A percentile compares a stretch with the other conserved stretches of the same genome.
Evolutionary conservation across 1,140 invertebrate genomes (phyloP).

Genomic region (Polypedilum pembai): DNA sequence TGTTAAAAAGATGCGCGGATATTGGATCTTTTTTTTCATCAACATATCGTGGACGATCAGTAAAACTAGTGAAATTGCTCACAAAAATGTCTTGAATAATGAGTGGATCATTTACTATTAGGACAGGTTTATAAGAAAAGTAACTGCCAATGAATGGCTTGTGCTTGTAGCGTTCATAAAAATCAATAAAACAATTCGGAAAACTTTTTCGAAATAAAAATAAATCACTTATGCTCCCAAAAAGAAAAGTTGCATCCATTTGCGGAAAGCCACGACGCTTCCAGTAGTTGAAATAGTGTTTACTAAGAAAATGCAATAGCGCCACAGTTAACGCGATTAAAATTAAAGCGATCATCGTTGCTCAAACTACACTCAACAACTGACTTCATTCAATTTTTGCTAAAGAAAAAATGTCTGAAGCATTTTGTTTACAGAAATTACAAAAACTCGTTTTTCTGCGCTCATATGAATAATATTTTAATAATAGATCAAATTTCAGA

Average conservation of each 20-base stretch:
- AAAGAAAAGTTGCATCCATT: neutral
- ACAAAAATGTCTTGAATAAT: constrained; percentile 45
- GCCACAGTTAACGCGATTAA: neutral
- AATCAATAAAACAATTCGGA: neutral
- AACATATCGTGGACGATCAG: constrained; percentile 42
- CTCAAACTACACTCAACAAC: neutral
- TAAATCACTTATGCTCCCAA: neutral
- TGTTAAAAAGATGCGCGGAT: constrained; percentile 46
- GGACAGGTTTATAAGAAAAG: constrained; percentile 45
- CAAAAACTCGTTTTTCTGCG: neutral
- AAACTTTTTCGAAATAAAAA: neutral
- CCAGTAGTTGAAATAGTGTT: neutral
- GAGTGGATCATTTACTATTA: constrained; percentile 45
- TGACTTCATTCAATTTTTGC: neutral
- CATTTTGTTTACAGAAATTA: neutral
- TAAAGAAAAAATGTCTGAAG: neutral
- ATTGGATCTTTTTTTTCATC: constrained; percentile 48
- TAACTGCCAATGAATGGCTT: constrained; percentile 28
- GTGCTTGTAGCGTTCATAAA: neutral
- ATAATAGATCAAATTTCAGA: too few relatives aligned
- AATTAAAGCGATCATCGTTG: neutral
- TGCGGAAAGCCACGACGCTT: neutral
- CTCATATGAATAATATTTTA: too few relatives aligned
- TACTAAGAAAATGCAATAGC: neutral
- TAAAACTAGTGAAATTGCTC: constrained; percentile 47